Conservation (phyloP, 2,113 vertebrate genomes). For the Aegotheles bennettii region DNA sequence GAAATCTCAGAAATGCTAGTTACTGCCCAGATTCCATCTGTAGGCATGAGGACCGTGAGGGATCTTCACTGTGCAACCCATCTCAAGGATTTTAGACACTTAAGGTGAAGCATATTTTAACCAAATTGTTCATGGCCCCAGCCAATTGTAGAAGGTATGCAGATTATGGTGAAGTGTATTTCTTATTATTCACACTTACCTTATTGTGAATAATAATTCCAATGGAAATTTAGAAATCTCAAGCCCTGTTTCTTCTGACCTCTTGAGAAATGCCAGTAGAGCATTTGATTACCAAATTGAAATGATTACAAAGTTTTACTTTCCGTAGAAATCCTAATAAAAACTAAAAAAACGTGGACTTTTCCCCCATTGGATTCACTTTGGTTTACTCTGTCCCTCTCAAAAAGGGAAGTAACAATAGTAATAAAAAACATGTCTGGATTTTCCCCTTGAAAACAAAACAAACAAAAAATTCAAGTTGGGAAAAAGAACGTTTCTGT, state of each 20-base stretch:
- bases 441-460: background rate
- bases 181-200: background rate
- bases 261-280: background rate
- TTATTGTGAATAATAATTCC: background rate
- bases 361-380: background rate
- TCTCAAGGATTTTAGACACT: background rate
- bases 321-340: background rate
- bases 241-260: background rate
- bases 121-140: background rate
- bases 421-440: background rate
- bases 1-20: background rate
- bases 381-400: background rate
- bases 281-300: background rate
- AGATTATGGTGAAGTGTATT: background rate
- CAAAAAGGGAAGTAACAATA: background rate
- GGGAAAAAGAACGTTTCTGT: background rate
- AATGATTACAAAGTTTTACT: background rate
- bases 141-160: background rate
- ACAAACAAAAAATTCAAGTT: background rate
- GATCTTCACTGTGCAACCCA: fast-evolving
- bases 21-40: background rate
- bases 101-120: too few species aligned
- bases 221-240: background rate
- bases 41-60: background rate
- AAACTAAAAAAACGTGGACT: background rate